Conservation (phyloP, 1,140 invertebrate genomes). For the Pinna nobilis region DNA sequence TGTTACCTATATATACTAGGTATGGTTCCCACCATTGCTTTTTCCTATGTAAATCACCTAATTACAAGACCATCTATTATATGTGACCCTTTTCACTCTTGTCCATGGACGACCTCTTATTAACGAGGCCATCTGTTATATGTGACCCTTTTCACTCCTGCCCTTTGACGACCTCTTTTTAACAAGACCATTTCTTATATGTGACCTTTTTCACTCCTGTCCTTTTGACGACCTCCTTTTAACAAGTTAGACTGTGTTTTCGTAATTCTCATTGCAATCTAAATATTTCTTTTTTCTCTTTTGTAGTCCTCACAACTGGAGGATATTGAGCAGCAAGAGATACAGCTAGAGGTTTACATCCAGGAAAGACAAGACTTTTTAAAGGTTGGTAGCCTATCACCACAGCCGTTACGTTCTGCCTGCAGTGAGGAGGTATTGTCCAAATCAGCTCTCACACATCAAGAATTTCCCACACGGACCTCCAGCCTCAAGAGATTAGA, state of each 20-base stretch:
- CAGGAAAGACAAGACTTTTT: conserved; percentile 64
- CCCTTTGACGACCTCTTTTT: too few relatives aligned
- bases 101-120: too few relatives aligned
- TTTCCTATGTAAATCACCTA: too few relatives aligned
- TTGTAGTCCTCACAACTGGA: conserved; percentile 55
- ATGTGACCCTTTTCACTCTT: too few relatives aligned
- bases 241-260: too few relatives aligned
- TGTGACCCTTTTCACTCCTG: too few relatives aligned
- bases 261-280: too few relatives aligned
- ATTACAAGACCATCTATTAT: too few relatives aligned
- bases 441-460: conserved; percentile 13
- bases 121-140: too few relatives aligned
- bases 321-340: conserved; percentile 52
- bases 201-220: too few relatives aligned
- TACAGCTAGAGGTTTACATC: conserved; percentile 64
- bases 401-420: conserved; percentile 53
- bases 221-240: too few relatives aligned
- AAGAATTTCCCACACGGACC: conserved; percentile 33
- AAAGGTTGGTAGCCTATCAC: conserved; percentile 47
- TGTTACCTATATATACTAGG: neutral
- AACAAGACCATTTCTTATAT: neutral
- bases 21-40: too few relatives aligned
- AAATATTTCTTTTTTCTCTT: neutral
- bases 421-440: conserved; percentile 56
- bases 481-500: conserved; percentile 39